A percentile compares a stretch with the other conserved stretches of the same genome.
phyloP scores from a whole-genome alignment of 2,113 vertebrate species.

The Forbesichthys agassizii region DNA sequence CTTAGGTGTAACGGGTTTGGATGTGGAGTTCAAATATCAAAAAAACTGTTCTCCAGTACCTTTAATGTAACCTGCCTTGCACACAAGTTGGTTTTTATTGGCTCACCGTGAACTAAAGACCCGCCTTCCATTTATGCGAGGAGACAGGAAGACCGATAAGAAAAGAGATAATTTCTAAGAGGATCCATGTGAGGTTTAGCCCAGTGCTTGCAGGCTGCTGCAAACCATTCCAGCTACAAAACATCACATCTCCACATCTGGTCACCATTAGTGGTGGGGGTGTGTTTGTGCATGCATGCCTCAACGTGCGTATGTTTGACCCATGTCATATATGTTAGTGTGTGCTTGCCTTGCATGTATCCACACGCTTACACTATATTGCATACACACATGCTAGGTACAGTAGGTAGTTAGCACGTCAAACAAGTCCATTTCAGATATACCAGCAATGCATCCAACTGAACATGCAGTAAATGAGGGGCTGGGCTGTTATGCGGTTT shows the following conservation, averaged over 20 bases:
- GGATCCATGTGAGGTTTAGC: slow-evolving; percentile 18
- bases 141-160: slow-evolving; percentile 17
- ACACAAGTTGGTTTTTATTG: background rate
- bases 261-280: slow-evolving; percentile 42
- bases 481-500: too few relatives aligned
- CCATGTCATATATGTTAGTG: background rate
- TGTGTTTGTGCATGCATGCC: slow-evolving; percentile 10
- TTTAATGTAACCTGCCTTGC: too few relatives aligned
- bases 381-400: too few relatives aligned
- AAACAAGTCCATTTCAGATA: too few relatives aligned
- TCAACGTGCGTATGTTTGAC: background rate
- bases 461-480: too few relatives aligned
- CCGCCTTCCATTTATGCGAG: background rate
- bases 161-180: background rate
- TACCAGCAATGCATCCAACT: too few relatives aligned
- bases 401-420: too few relatives aligned
- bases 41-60: too few relatives aligned
- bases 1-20: too few relatives aligned
- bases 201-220: slow-evolving; percentile 21
- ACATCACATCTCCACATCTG: slow-evolving; percentile 61
- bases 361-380: background rate
- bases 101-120: background rate
- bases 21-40: too few relatives aligned
- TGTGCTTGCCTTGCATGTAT: slow-evolving; percentile 32
- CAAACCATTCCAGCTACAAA: slow-evolving; percentile 29